A percentile compares a stretch with the other conserved stretches of the same genome.
Conservation (phyloP, 2,888 invertebrate species). For the Tetrapedia diversipes region DNA sequence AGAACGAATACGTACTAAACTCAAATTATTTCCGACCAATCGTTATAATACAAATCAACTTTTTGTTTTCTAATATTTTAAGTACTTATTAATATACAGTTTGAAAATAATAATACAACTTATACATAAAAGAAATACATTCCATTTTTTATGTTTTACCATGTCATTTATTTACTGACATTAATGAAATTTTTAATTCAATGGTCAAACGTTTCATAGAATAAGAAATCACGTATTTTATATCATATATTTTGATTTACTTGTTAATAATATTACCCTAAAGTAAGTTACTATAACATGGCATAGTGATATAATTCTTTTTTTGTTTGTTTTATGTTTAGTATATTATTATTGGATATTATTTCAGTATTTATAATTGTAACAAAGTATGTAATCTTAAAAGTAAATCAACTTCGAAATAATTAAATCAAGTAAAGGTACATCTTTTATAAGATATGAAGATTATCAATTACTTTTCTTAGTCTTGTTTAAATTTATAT, state of each 20-base stretch:
- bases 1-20: slow-evolving; percentile 24
- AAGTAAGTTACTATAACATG: slow-evolving; percentile 28
- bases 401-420: slow-evolving; percentile 10
- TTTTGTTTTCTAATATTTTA: slow-evolving; percentile 13
- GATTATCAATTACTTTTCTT: slow-evolving; percentile 29
- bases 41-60: slow-evolving; percentile 12
- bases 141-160: slow-evolving; percentile 1
- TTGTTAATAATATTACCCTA: slow-evolving; percentile 37
- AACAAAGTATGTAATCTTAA: slow-evolving; percentile 14
- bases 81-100: slow-evolving; percentile 24
- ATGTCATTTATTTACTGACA: slow-evolving; percentile 19
- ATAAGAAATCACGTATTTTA: slow-evolving; percentile 8
- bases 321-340: slow-evolving; percentile 17
- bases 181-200: slow-evolving; percentile 8
- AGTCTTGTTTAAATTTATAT: slow-evolving; percentile 5
- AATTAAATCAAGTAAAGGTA: slow-evolving; percentile 4
- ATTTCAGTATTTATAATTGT: slow-evolving; percentile 9
- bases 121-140: slow-evolving; percentile 14
- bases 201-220: slow-evolving; percentile 6
- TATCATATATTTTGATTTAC: slow-evolving; percentile 34
- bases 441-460: slow-evolving; percentile 1
- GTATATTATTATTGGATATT: slow-evolving; percentile 38
- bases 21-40: slow-evolving; percentile 9
- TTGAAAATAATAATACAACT: slow-evolving; percentile 12
- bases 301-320: slow-evolving; percentile 13